Evolutionary conservation across 2,888 invertebrate species (phyloP), one percentile per base, ranked within the genome.

Genomic region (Tetrapedia diversipes): DNA sequence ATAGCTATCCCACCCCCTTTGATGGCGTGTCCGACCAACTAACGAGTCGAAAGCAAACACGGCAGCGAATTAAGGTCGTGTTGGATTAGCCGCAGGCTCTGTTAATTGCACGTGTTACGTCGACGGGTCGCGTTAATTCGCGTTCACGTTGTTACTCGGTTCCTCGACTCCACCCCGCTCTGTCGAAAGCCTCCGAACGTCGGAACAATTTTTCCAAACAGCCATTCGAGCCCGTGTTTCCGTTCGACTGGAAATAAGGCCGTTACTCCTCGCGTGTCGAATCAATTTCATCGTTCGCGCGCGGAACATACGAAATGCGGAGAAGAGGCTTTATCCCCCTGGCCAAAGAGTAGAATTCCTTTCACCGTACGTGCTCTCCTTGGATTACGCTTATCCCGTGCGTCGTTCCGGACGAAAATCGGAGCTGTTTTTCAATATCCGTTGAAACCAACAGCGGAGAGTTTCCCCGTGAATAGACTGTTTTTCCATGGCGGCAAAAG

Each of bases 11-110:
- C 97, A 59, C 96, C 95, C 14, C 95, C 94, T 85, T 96, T 95
- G 86, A 97, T 95, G 32, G 94, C 92, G 88, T 96, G 95, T 0
- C 96, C 96, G 4, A 96, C 96, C 83, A 97, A 92, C 97, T 97
- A 92, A 43, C 59, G 37, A 34, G 39, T 3, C 27, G 10, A 19
- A 56, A 67, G 32, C 10, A 53, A 47, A 45, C 29, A 10, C 8
- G 7, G n/a, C n/a, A 72, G 7, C 19, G 19, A 67, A 57, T 65
- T 70, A 65, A 11, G 47, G 29, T 16, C 37, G 19, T 16, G 32
- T 1, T 14, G 16, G 11, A 54, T 65, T 29, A 32, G 49, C 19
- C 22, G 11, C n/a, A 6, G 39, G 24, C 1, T 39, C 39, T 39
- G 56, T 54, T 37, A 37, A 54, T 56, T 37, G 10, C n/a, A n/a